Conservation (phyloP, 2,888 invertebrate species). For the Hanleya hanleyi region DNA sequence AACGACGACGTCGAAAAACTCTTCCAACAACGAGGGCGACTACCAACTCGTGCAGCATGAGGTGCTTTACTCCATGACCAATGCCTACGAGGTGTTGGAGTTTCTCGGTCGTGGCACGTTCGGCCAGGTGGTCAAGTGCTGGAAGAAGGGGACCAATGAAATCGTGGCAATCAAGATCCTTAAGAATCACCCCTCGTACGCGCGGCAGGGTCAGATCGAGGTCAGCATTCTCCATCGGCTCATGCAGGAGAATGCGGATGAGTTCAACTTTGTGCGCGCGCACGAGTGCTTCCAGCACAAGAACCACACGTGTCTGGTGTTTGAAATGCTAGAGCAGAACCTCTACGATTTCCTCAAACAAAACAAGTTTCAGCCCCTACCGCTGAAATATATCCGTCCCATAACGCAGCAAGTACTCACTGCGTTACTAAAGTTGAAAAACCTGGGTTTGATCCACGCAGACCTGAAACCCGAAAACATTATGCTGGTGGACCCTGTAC, state of each 20-base stretch:
- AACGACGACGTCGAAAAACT: constrained; percentile 58
- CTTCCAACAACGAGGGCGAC: constrained; percentile 85
- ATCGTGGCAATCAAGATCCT: constrained; percentile 99
- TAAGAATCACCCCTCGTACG: constrained; percentile 99
- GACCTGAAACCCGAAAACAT: constrained; percentile 99
- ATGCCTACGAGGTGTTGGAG: constrained; percentile 96
- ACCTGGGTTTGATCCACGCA: constrained; percentile 99
- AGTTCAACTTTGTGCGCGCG: constrained; percentile 99
- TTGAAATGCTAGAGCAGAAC: constrained; percentile 99
- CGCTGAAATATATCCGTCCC: constrained; percentile 98
- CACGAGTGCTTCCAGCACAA: constrained; percentile 99
- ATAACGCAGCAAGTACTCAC: constrained; percentile 98
- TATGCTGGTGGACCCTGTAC: constrained; percentile 98
- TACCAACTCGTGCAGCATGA: constrained; percentile 99
- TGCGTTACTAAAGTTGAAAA: constrained; percentile 89
- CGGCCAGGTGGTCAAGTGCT: constrained; percentile 99
- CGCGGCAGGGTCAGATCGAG: constrained; percentile 99
- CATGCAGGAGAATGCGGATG: constrained; percentile 74
- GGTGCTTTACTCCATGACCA: constrained; percentile 94
- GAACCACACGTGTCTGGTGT: constrained; percentile 99
- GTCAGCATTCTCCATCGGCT: constrained; percentile 78
- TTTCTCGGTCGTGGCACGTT: constrained; percentile 99
- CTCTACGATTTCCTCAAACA: constrained; percentile 99
- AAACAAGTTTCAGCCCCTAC: constrained; percentile 99
- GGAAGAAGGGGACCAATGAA: constrained; percentile 99